phyloP scores from a whole-genome alignment of 2,888 invertebrate species.

The Eurytoma californica region DNA sequence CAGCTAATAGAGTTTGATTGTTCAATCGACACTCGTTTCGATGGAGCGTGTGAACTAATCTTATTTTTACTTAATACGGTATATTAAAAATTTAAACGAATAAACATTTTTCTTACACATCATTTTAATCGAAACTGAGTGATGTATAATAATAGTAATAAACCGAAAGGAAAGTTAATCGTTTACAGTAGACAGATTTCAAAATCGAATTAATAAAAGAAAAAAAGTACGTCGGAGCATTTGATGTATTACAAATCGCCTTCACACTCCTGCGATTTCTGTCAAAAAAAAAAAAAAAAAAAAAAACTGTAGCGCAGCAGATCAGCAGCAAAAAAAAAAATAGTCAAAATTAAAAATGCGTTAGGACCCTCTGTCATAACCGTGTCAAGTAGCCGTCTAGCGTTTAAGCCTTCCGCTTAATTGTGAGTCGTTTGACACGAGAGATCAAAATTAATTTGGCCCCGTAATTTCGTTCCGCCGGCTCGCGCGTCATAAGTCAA shows the following conservation, averaged over 20 bases:
- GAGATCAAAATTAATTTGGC: slow-evolving; percentile 38
- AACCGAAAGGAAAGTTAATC: too few species aligned
- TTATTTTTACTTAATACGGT: slow-evolving; percentile 1
- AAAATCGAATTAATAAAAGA: too few species aligned
- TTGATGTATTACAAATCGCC: background rate
- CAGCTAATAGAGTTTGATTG: background rate
- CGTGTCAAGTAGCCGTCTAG: background rate
- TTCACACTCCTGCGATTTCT: background rate
- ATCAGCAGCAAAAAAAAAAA: background rate
- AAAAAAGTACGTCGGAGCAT: too few species aligned
- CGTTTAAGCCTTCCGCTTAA: slow-evolving; percentile 11
- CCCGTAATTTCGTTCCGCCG: slow-evolving; percentile 31
- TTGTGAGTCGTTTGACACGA: slow-evolving; percentile 16
- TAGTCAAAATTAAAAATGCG: background rate
- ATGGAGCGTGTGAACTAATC: background rate
- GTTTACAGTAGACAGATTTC: too few species aligned
- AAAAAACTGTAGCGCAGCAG: background rate
- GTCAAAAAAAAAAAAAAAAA: background rate
- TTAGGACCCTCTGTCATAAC: background rate
- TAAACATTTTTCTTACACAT: too few species aligned
- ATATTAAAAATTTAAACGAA: too few species aligned
- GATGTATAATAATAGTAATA: too few species aligned
- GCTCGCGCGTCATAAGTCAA: slow-evolving; percentile 45
- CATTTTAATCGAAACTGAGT: too few species aligned
- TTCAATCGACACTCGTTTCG: background rate